A percentile compares a stretch with the other conserved stretches of the same genome.
phyloP scores from a whole-genome alignment of 2,888 invertebrate genomes.

The Uropetala carovei region DNA sequence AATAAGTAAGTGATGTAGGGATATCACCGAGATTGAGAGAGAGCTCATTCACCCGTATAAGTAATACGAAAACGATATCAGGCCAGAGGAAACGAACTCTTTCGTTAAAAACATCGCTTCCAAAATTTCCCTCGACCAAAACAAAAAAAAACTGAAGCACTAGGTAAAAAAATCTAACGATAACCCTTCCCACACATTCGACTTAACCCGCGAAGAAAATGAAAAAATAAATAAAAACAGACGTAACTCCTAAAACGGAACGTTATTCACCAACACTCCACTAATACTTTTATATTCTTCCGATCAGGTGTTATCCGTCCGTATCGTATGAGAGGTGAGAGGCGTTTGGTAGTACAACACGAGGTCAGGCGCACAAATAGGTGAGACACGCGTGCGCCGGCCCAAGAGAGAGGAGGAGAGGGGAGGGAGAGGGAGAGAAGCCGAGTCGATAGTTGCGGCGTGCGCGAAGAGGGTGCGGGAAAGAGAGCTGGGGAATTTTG shows the following conservation, averaged over 20 bases:
- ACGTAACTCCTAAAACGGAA: too few relatives aligned
- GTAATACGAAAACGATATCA: background rate
- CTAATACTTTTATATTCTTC: too few relatives aligned
- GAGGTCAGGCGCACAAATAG: background rate
- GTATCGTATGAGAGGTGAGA: background rate
- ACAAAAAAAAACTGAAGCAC: too few relatives aligned
- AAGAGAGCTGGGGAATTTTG: background rate
- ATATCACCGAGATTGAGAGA: background rate
- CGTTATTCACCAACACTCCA: too few relatives aligned
- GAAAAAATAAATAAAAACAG: too few relatives aligned
- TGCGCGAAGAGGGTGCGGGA: background rate
- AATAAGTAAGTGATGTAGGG: too few relatives aligned
- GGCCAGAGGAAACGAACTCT: background rate
- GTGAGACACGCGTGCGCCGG: slow-evolving; percentile 22
- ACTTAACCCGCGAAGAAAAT: too few relatives aligned
- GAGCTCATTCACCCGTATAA: background rate
- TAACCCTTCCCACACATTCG: too few relatives aligned
- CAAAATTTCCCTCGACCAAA: background rate
- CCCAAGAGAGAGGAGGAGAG: background rate
- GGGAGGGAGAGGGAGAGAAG: background rate
- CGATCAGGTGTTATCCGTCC: background rate
- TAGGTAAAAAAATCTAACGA: too few relatives aligned
- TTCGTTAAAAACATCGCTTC: background rate
- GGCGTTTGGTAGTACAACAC: background rate
- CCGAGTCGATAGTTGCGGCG: background rate